Base-by-base conservation (phyloP, 2,888 invertebrate species). In the Lithosia quadra region DNA sequence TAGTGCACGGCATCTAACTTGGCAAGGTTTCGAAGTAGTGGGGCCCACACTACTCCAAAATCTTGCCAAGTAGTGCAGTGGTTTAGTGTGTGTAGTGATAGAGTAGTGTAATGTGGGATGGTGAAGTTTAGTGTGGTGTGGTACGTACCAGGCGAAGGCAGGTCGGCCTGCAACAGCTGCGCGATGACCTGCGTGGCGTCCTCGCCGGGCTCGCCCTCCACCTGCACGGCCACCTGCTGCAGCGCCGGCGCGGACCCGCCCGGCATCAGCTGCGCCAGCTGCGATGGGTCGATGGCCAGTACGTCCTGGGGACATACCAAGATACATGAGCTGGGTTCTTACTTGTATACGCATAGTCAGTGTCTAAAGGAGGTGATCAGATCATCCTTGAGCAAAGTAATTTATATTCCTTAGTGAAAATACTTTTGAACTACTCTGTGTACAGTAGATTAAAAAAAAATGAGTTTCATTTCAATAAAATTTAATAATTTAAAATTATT, bases 81-180 rank as follows among this genome's bases (percentile, higher is more conserved):
- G 15, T 18, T 15, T 43, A 43, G 18, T 43, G 43, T 43, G 5
- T 43, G 43, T 43, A 43, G 18, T 43, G 43, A 18, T 43, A 18
- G 43, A 4, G 18, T 18, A 43, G 43, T 43, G 43, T 18, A 7
- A 4, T 43, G 18, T 18, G 43, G 2, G 36, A 18, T 9, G n/a
- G 28, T 28, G 21, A 8, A 10, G 2, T 21, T n/a, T 0, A 22
- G 28, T 57, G 5, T 56, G 10, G 2, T 1, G 56, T 7, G 24
- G 10, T 65, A 85, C 85, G 91, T 90, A 97, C 98, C 98, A 82
- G 98, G 98, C 78, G 97, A 97, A 49, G 98, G 98, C 80, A 97
- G 96, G 87, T 98, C 98, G 0, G 98, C 97, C 93, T 98, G 97
- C 67, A 98, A 97, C 68, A 98, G 97, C 92, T 98, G 98, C 73